These are phyloP conservation scores for Mesorhabditis spiculigera DNA, from an alignment of 2,888 invertebrate species.

Conservation along the genomic window DNA sequence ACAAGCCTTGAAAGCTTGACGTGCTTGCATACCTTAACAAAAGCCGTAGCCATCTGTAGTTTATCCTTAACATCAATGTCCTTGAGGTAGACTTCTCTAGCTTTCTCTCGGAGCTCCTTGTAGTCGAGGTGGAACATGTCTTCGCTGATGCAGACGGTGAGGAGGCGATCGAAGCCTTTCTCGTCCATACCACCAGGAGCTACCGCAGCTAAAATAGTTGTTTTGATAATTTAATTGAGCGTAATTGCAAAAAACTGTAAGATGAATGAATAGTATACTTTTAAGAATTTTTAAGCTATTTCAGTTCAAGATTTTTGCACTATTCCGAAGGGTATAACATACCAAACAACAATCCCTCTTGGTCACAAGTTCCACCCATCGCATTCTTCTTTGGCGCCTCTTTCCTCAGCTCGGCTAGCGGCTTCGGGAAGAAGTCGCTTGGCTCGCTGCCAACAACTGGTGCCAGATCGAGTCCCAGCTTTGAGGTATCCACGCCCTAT, in stretches of 20 bases:
- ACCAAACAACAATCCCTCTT: slow-evolving; percentile 44
- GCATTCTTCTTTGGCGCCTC: slow-evolving; percentile 42
- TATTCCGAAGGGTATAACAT: too few species aligned
- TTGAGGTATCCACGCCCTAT: slow-evolving; percentile 39
- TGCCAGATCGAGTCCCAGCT: slow-evolving; percentile 37
- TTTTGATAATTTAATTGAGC: too few species aligned
- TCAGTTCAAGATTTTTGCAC: too few species aligned
- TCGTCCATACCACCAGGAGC: slow-evolving; percentile 37
- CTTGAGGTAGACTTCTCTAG: slow-evolving; percentile 39
- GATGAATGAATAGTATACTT: too few species aligned
- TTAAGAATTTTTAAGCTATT: too few species aligned
- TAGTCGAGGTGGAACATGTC: slow-evolving; percentile 29
- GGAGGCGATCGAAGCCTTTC: slow-evolving; percentile 43
- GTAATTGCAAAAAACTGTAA: too few species aligned
- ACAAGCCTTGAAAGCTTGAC: too few species aligned
- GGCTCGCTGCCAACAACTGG: slow-evolving; percentile 32
- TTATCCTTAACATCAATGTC: slow-evolving; percentile 35
- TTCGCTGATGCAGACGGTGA: slow-evolving; percentile 43
- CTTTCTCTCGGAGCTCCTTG: slow-evolving; percentile 37
- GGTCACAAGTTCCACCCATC: slow-evolving; percentile 44
- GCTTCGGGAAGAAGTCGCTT: slow-evolving; percentile 41
- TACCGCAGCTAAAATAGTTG: slow-evolving; percentile 38
- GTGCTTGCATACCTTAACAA: slow-evolving; percentile 33
- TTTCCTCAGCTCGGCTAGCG: slow-evolving; percentile 33
- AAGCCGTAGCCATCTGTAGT: slow-evolving; percentile 35